Base-by-base conservation (phyloP, 2,888 invertebrate species). In the Euclidia mi region DNA sequence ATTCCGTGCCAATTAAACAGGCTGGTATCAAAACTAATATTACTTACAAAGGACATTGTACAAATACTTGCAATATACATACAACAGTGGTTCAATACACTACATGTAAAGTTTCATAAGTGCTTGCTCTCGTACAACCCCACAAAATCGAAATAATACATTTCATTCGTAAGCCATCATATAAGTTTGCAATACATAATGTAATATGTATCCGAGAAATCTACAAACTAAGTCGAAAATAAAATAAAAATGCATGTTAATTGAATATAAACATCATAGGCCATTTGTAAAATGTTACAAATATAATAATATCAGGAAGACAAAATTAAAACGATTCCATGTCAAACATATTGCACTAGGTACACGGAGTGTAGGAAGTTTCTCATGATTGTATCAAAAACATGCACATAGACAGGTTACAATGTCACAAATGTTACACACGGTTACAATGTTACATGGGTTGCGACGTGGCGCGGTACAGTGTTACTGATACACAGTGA, bases 171-270 rank as follows among this genome's bases (percentile, higher is more conserved):
- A 74, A 78, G 69, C 62, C 56, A 68, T 66, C 72, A 76, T 64
- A 78, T 64, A 78, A 57, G 51, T 71, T 69, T 68, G 56, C 60
- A 47, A 66, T 74, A 78, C 75, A 71, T 69, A 78, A 77, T 65
- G n/a, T n/a, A 62, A 67, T 74, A 76, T 70, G 74, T 76, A 73
- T 58, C 31, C 56, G 68, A 76, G 58, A 76, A 69, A 77, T 52
- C 78, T 81, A 84, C 64, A 65, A 82, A 81, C 75, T 81, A 84
- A 83, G 68, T 66, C 53, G 56, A 64, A 67, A 65, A 51, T 62
- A 62, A 64, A 67, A 71, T 69, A 79, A 81, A 87, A 87, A 86
- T 85, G 85, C 85, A 81, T 76, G 78, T 78, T 81, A 73, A 77
- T 81, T 71, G 71, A 77, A 78, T 70, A 78, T 75, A 84, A 72